Conservation (phyloP, 2,113 vertebrate species). For the Acanthisitta chloris region DNA sequence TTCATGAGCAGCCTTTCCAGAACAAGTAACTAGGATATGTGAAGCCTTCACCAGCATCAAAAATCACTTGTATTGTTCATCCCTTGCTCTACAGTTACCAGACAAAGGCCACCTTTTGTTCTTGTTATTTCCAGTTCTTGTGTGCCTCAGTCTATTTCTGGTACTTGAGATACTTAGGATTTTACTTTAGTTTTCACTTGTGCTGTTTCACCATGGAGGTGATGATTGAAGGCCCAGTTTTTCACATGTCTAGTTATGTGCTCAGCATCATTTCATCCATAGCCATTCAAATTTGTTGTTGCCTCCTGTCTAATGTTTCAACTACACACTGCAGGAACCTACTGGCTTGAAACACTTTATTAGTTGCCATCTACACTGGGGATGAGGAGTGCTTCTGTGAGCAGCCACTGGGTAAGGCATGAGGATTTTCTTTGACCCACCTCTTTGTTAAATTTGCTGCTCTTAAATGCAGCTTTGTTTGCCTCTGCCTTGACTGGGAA, state of each 20-base stretch:
- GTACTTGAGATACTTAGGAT: neutral
- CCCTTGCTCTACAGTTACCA: neutral
- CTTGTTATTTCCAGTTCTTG: neutral
- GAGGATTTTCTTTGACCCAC: neutral
- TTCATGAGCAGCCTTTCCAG: neutral
- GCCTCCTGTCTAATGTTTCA: neutral
- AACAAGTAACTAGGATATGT: neutral
- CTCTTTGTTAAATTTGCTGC: neutral
- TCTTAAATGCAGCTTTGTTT: neutral
- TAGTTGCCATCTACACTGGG: neutral
- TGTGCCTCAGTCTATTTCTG: neutral
- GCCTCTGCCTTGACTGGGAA: neutral
- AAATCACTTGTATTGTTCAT: neutral
- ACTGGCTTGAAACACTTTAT: neutral
- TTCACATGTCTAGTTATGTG: neutral
- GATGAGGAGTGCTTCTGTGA: neutral
- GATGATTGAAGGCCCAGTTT: neutral
- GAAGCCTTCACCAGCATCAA: neutral
- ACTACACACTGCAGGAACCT: neutral
- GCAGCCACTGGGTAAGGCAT: neutral
- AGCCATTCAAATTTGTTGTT: neutral
- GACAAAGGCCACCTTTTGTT: neutral
- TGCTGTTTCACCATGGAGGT: neutral
- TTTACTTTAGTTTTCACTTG: neutral
- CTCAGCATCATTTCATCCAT: neutral